Evolutionary conservation across 2,113 vertebrate species (phyloP).

Genomic region (Hydrolagus affinis): DNA sequence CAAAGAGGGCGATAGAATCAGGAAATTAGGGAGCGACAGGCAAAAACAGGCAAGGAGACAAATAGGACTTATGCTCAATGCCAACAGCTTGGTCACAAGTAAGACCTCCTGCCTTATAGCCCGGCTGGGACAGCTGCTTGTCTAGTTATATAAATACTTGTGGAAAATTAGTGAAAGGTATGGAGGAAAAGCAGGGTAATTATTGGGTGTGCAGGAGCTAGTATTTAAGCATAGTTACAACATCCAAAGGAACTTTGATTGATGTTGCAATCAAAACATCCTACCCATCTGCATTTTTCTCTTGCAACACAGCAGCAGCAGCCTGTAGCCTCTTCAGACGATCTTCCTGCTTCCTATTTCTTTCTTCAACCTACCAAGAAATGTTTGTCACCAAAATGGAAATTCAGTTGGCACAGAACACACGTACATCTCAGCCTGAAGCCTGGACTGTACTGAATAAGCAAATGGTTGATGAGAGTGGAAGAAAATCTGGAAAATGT

Average conservation of each 20-base stretch:
- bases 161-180: too few species aligned
- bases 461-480: not conserved
- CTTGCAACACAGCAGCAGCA: constrained; percentile 64
- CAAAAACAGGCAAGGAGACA: too few species aligned
- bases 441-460: not conserved
- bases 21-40: too few species aligned
- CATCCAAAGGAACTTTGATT: not conserved
- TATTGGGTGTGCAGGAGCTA: too few species aligned
- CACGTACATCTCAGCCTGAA: not conserved
- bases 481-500: too few species aligned
- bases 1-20: too few species aligned
- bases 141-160: too few species aligned
- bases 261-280: not conserved
- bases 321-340: constrained; percentile 70
- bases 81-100: too few species aligned
- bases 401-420: not conserved
- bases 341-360: constrained; percentile 71
- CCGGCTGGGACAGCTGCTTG: too few species aligned
- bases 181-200: too few species aligned
- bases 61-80: too few species aligned
- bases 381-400: not conserved
- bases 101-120: too few species aligned
- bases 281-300: constrained; percentile 64
- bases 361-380: constrained; percentile 67
- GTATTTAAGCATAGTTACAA: not conserved